Base-by-base conservation (phyloP, 1,140 invertebrate species). In the Neelides sp. region DNA sequence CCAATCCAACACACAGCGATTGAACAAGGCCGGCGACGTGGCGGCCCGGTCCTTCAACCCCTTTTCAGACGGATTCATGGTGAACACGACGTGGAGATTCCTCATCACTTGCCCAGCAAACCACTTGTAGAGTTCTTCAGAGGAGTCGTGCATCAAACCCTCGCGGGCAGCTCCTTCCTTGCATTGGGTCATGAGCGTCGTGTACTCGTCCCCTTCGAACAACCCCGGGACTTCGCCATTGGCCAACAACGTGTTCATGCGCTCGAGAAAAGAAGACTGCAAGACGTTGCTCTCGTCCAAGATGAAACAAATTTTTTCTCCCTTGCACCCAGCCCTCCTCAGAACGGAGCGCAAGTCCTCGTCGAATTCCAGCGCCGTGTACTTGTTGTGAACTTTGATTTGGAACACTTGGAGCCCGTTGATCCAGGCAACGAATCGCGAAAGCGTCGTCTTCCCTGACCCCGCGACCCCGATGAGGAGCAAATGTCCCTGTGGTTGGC, bases 1-100 rank as follows among this genome's bases (percentile, higher is more conserved):
- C 96, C 96, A 99, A 69, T 99, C 98, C 32, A 99, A 75, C 1
- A 99, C 96, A 71, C 96, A 99, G 66, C 95, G 79, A 74, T 99
- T 99, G 75, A 99, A 99, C 17, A 99, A 73, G 20, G 96, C 96
- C 45, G 96, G 96, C 2, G 94, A 98, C 0, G 96, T 99, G 2
- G 95, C 88, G 2, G 96, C 95, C 51, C 94, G 75, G 70, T 98
- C 95, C 68, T 98, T 97, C 3, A 99, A 73, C 0, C 94, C 96
- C 66, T 98, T 92, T 0, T 90, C 89, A 3, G 87, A 94, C 8
- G 96, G 96, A 73, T 99, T 99, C 96, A 99, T 99, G 1, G 96
- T 99, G 67, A 99, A 99, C 8, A 99, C 95, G 22, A 99, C 95
- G 68, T 99, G 96, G 2, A 99, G 74, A 71, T 99, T 99, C 55